phyloP scores from a whole-genome alignment of 2,113 vertebrate genomes.

The Polyodon spathula region DNA sequence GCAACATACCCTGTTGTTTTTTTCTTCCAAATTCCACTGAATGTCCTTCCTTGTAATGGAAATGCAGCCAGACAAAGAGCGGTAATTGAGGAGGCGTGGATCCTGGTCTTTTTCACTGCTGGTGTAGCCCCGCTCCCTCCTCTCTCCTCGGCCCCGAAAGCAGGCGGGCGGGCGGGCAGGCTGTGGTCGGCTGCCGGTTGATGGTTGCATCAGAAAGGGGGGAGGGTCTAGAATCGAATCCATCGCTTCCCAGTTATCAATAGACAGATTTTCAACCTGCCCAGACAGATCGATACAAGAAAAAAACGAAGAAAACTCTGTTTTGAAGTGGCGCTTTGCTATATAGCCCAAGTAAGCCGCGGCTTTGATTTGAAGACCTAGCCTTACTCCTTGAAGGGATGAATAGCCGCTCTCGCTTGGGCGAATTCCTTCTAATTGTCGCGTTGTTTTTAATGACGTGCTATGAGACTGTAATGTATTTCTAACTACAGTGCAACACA shows the following conservation, averaged over 20 bases:
- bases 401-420: too few species aligned
- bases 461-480: too few species aligned
- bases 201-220: neutral
- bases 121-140: constrained; percentile 12
- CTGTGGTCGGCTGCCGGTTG: constrained; percentile 12
- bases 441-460: too few species aligned
- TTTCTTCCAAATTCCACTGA: constrained; percentile 30
- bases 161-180: constrained; percentile 7
- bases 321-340: too few species aligned
- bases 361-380: constrained; percentile 16
- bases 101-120: constrained; percentile 9
- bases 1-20: too few species aligned
- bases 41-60: constrained; percentile 15
- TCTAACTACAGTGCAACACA: too few species aligned
- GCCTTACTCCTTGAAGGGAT: too few species aligned
- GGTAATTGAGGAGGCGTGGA: constrained; percentile 34
- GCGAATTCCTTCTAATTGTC: too few species aligned
- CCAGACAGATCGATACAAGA: too few species aligned
- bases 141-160: constrained; percentile 12
- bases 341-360: too few species aligned
- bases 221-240: constrained; percentile 15
- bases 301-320: too few species aligned
- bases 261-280: constrained; percentile 23
- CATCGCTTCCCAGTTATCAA: constrained; percentile 20
- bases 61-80: constrained; percentile 13